These are phyloP conservation scores for Ptychochromis oligacanthus DNA, from an alignment of 2,113 vertebrate species.

Conservation along the genomic window DNA sequence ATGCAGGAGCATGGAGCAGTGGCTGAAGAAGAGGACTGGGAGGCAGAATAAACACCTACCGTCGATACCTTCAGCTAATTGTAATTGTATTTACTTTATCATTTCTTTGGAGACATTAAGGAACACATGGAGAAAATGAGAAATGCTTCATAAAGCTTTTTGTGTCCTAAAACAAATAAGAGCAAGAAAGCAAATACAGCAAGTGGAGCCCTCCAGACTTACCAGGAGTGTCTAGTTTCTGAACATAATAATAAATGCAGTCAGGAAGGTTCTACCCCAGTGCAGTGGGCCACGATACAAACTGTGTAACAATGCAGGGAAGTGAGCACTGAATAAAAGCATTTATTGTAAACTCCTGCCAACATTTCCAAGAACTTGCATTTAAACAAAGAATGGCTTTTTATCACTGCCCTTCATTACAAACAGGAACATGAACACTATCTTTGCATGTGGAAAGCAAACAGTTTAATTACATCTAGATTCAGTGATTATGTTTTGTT, in stretches of 20 bases:
- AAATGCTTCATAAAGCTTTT: not conserved
- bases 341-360: not conserved
- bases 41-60: not conserved
- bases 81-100: not conserved
- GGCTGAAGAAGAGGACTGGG: not conserved
- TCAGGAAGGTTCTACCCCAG: not conserved
- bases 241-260: not conserved
- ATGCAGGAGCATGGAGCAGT: not conserved
- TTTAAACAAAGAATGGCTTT: not conserved
- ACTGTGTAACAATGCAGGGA: not conserved
- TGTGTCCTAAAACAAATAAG: not conserved
- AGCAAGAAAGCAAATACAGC: not conserved
- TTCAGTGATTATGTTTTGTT: too few relatives aligned
- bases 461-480: too few relatives aligned
- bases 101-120: not conserved
- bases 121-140: not conserved
- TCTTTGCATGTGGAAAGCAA: too few relatives aligned
- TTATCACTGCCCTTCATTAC: not conserved
- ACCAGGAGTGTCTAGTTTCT: not conserved
- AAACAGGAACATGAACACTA: too few relatives aligned
- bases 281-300: not conserved
- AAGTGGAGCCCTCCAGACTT: not conserved
- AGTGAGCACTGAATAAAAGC: not conserved
- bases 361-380: not conserved
- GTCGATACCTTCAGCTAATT: not conserved